These are phyloP conservation scores for Gymnoscelis rufifasciata DNA, from an alignment of 2,888 invertebrate species.

Conservation along the genomic window DNA sequence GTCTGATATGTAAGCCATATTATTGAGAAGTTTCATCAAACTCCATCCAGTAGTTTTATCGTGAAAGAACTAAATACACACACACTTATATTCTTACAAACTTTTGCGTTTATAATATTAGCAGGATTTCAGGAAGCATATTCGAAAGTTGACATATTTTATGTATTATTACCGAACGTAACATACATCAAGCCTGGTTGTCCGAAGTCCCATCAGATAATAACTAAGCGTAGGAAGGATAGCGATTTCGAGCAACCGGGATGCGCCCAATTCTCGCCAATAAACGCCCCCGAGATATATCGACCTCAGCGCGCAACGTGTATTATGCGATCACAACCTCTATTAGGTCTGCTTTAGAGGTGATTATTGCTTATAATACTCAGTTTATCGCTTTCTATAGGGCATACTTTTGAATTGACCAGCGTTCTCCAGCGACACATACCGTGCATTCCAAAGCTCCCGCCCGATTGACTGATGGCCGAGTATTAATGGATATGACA, in stretches of 20 bases:
- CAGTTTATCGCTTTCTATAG: constrained; percentile 47
- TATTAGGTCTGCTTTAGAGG: constrained; percentile 48
- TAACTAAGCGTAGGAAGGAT: constrained; percentile 65
- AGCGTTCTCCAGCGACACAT: constrained; percentile 50
- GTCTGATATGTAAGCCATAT: too few relatives aligned
- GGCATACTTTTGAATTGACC: constrained; percentile 57
- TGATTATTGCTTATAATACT: constrained; percentile 50
- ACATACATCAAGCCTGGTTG: constrained; percentile 50
- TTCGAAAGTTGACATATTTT: constrained; percentile 42
- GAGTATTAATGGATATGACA: constrained; percentile 46
- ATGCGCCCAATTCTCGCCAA: constrained; percentile 78
- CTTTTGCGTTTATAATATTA: constrained; percentile 28
- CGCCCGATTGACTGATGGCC: constrained; percentile 49
- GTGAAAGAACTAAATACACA: too few relatives aligned
- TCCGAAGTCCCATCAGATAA: constrained; percentile 64
- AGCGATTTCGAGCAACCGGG: constrained; percentile 76
- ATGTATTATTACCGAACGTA: constrained; percentile 52
- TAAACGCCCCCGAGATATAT: constrained; percentile 71
- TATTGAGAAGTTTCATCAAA: too few relatives aligned
- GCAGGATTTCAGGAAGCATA: constrained; percentile 34
- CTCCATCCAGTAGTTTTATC: too few relatives aligned
- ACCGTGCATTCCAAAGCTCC: constrained; percentile 48
- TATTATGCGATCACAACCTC: constrained; percentile 55
- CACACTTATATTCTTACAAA: too few relatives aligned
- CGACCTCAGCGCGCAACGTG: constrained; percentile 50